Evolutionary conservation across 2,888 invertebrate species (phyloP), one percentile per base, ranked within the genome.

Genomic region (Calliopum simillimum): DNA sequence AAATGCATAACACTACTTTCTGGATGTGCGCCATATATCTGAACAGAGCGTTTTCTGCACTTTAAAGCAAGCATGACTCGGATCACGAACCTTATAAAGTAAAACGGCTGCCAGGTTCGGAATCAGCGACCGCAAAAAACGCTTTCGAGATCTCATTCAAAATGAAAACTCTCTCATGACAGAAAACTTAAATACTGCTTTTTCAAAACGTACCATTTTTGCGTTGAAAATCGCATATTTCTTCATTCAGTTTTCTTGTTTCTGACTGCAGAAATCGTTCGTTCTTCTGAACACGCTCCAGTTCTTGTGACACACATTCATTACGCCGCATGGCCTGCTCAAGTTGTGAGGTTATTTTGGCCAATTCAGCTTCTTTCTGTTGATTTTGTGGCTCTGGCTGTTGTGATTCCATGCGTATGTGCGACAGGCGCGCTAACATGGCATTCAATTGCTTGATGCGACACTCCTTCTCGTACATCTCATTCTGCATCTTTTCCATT

Each of bases 221-320:
- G 16, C 68, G 69, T 71, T 71, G 76, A 19, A 71, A 73, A 5
- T 77, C 76, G 6, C 67, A 59, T 13, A 79, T 58, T 14, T 80
- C 78, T 2, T 75, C 73, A n/a, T 73, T 74, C 0, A 80, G 71
- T 46, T 72, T 76, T 6, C 73, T 71, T 14, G 76, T 76, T 16
- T 80, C 78, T 6, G 63, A 67, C 49, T 67, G 75, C 12, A 79
- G 68, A 41, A 70, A 71, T 16, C 74, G 69, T 46, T 75, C 75
- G 21, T 79, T 71, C 43, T 73, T 68, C 47, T 67, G 53, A 69
- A 72, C 68, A 46, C 74, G 62, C 1, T 69, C 67, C 61, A 77
- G 63, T 21, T 76, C 74, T 13, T 55, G 19, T n/a, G 65, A 23
- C 11, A 76, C 59, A 0, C n/a, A 43, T 43, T 74, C 68, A 4